Evolutionary conservation across 2,113 vertebrate species (phyloP).

Genomic region (Paradisaea rubra): DNA sequence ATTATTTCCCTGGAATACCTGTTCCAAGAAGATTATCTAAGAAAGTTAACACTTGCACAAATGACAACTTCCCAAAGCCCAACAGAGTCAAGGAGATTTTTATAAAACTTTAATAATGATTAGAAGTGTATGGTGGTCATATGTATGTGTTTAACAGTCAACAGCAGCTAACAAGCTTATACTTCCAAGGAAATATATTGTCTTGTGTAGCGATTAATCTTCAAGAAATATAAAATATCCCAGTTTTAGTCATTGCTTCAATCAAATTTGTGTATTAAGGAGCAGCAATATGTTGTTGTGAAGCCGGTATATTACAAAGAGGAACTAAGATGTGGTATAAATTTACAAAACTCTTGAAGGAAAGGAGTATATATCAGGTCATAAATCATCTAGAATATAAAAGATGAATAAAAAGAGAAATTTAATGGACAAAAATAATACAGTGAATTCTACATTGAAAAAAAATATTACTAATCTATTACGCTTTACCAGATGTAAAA

Average conservation of each 20-base stretch:
- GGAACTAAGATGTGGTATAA: background rate
- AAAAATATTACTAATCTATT: background rate
- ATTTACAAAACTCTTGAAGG: background rate
- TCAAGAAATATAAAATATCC: background rate
- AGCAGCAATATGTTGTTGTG: background rate
- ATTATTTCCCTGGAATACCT: background rate
- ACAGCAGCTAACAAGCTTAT: background rate
- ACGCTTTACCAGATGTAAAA: background rate
- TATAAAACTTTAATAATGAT: background rate
- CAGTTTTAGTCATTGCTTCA: background rate
- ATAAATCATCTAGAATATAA: conserved; percentile 10
- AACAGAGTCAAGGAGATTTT: background rate
- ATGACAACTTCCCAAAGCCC: background rate
- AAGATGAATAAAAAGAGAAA: background rate
- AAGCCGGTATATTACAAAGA: background rate
- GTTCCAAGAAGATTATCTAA: background rate
- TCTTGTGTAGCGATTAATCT: background rate
- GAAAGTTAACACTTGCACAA: background rate
- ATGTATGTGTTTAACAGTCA: background rate
- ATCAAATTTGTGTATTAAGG: background rate
- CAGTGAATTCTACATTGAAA: background rate
- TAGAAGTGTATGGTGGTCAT: background rate
- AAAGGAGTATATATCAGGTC: background rate
- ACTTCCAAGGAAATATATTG: background rate
- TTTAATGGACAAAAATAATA: background rate